Conservation (phyloP, 2,888 invertebrate genomes). For the Cyclophora albipunctata region DNA sequence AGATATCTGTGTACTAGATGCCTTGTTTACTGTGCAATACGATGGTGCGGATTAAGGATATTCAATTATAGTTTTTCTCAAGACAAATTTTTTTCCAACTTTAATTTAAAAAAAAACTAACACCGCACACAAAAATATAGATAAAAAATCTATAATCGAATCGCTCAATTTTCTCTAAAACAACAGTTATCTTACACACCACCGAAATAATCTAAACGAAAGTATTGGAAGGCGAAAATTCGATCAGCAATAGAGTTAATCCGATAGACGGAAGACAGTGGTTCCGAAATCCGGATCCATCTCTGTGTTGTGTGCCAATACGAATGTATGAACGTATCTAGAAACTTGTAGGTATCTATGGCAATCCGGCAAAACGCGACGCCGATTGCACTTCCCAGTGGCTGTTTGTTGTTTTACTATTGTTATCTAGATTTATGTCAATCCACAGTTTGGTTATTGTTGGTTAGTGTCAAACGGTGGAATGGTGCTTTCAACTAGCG, state of each 20-base stretch:
- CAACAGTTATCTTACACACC: too few species aligned
- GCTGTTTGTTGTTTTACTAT: slow-evolving; percentile 16
- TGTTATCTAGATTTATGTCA: slow-evolving; percentile 10
- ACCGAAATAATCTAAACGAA: too few species aligned
- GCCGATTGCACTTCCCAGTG: slow-evolving; percentile 15
- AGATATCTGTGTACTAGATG: slow-evolving; percentile 9
- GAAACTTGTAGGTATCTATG: slow-evolving; percentile 6
- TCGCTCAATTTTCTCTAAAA: too few species aligned
- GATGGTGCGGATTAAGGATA: slow-evolving; percentile 3
- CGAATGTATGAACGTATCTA: slow-evolving; percentile 13
- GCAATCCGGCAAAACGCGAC: slow-evolving; percentile 15
- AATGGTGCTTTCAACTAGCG: too few species aligned
- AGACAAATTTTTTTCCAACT: too few species aligned
- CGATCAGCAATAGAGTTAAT: too few species aligned
- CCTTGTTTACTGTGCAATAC: slow-evolving; percentile 16
- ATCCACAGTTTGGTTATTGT: not conserved
- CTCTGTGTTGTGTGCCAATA: slow-evolving; percentile 9
- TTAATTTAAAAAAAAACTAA: too few species aligned
- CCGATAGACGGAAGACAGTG: too few species aligned
- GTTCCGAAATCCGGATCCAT: not conserved
- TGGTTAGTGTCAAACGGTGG: not conserved
- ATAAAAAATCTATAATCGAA: too few species aligned
- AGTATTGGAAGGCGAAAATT: too few species aligned
- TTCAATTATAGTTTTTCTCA: too few species aligned
- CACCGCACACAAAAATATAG: too few species aligned